Base-by-base conservation (phyloP, 2,888 invertebrate species). In the Elmis aenea region DNA sequence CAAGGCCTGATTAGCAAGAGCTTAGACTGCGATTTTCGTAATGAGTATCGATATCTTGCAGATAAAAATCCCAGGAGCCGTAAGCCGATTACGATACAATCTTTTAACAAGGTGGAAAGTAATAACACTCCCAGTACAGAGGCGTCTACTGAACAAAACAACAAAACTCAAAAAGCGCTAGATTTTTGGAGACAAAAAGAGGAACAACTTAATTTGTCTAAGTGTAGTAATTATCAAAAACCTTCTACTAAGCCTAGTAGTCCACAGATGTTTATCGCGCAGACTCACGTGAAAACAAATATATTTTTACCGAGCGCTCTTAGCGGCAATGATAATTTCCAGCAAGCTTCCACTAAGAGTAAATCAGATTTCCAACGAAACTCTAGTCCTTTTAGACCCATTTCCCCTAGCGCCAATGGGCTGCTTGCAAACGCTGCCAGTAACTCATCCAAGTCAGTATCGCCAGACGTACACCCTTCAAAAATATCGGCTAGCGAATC, bases 21-120 rank as follows among this genome's bases (percentile, higher is more conserved):
- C 24, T 37, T 47, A 12, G 46, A 48, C 5, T 39, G 38, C 16
- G 42, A 42, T 14, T 38, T 48, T 24, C 43, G 55, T 2, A 64
- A 63, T 18, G 54, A 57, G 35, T 80, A 75, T 54, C 73, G 81
- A 42, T 85, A 85, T 55, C 75, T 81, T 37, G 79, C 83, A 2
- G 85, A 85, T 64, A 79, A 81, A 48, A 78, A 77, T 42, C 84
- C 85, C 0, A 71, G 85, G 52, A 84, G 84, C 40, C 68, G 85
- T 24, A 77, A 80, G 57, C 85, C 85, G 16, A 82, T 85, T 50
- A 79, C 82, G 53, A 75, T 85, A 42, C 71, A 80, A 59, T 63
- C 68, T 12, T 15, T 11, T 6, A 27, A 34, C 8, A 38, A 16
- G 13, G n/a, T n/a, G 3, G 20, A 8, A 42, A 13, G 13, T 13